phyloP scores from a whole-genome alignment of 2,797 vertebrate species.

The Rachycentron canadum region DNA sequence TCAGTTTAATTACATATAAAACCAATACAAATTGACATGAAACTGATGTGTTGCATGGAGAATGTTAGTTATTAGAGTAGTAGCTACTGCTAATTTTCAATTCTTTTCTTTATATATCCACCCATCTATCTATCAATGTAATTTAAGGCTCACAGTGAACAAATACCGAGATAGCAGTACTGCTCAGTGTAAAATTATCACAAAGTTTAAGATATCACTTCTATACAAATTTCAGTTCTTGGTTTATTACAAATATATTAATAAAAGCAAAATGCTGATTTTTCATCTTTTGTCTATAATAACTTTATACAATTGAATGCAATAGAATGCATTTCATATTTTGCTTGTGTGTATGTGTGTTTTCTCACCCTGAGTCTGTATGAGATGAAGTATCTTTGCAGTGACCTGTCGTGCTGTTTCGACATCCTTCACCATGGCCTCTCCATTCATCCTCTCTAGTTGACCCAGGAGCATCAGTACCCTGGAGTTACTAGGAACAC shows the following conservation, averaged over 20 bases:
- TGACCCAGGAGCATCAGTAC: slow-evolving; percentile 91
- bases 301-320: not conserved
- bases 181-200: slow-evolving; percentile 4
- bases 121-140: not conserved
- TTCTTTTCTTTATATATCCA: too few species aligned
- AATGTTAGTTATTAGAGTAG: too few species aligned
- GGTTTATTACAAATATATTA: not conserved
- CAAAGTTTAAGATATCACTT: not conserved
- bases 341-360: not conserved
- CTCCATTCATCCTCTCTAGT: slow-evolving; percentile 92
- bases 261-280: not conserved
- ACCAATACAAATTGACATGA: too few species aligned
- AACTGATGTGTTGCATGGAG: too few species aligned
- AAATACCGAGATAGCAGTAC: slow-evolving; percentile 1
- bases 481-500: slow-evolving; percentile 91
- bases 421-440: slow-evolving; percentile 83
- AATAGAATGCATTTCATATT: not conserved
- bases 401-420: slow-evolving; percentile 91
- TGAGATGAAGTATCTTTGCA: slow-evolving; percentile 95
- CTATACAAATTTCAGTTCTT: not conserved
- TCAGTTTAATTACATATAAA: not conserved
- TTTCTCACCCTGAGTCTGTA: slow-evolving; percentile 94
- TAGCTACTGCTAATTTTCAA: too few species aligned
- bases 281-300: not conserved
- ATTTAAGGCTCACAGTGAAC: not conserved